Evolutionary conservation across 2,113 vertebrate genomes (phyloP).

Genomic region (Pipra filicauda): DNA sequence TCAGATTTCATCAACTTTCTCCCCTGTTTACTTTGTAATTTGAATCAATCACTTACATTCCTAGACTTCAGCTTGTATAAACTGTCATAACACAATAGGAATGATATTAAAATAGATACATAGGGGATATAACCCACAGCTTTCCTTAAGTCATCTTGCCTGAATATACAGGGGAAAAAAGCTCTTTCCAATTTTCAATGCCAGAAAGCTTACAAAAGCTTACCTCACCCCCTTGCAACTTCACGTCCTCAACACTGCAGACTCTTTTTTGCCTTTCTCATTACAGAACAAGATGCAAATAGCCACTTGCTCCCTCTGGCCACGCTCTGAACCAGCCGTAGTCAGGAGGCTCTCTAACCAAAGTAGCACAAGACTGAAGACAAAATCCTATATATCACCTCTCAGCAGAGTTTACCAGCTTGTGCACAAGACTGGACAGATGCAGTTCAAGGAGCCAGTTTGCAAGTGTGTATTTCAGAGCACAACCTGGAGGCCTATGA

Average conservation of each 20-base stretch:
- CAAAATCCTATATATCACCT: not conserved
- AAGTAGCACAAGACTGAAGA: not conserved
- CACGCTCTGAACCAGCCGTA: not conserved
- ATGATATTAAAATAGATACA: not conserved
- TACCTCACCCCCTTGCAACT: accelerated
- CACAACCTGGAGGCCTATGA: not conserved
- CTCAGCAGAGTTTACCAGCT: not conserved
- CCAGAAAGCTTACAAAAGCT: not conserved
- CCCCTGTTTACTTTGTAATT: not conserved
- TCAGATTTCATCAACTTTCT: not conserved
- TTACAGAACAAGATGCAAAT: not conserved
- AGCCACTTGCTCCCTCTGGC: not conserved
- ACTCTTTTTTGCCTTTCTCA: not conserved
- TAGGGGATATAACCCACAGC: not conserved
- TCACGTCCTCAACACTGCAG: not conserved
- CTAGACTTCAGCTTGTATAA: not conserved
- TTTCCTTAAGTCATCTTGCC: not conserved
- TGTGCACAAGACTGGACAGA: not conserved
- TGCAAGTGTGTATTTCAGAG: not conserved
- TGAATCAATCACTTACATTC: not conserved
- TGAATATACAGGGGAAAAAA: not conserved
- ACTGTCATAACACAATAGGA: not conserved
- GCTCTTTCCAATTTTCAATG: not conserved
- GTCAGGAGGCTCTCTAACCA: not conserved
- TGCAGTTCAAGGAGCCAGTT: not conserved